Conservation (phyloP, 2,113 vertebrate genomes). For the Halcyon senegalensis region DNA sequence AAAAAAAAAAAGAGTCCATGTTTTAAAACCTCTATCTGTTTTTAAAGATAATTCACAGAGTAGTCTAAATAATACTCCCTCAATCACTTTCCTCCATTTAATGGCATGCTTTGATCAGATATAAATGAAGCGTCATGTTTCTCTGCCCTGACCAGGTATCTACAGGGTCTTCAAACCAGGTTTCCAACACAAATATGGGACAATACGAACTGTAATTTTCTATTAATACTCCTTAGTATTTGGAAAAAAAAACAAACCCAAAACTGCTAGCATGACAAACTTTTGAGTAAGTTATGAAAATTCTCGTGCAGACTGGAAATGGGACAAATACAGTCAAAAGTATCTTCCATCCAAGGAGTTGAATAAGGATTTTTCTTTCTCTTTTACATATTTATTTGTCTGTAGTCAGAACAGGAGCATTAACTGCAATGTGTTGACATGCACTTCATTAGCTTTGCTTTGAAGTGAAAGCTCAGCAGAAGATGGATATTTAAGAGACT, state of each 20-base stretch:
- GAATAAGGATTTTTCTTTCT: not conserved
- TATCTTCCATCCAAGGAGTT: not conserved
- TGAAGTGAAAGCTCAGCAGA: conserved; percentile 49
- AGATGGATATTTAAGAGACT: not conserved
- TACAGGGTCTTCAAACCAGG: not conserved
- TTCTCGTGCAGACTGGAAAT: not conserved
- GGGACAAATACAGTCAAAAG: not conserved
- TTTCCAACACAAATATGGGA: not conserved
- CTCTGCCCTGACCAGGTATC: not conserved
- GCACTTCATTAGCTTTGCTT: conserved; percentile 41
- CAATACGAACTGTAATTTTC: not conserved
- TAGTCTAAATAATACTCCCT: not conserved
- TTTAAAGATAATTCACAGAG: not conserved
- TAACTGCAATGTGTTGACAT: not conserved
- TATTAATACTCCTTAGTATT: not conserved
- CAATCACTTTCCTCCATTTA: not conserved
- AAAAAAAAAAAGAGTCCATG: not conserved
- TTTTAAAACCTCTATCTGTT: not conserved
- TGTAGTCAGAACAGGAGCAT: conserved; percentile 2
- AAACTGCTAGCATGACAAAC: not conserved
- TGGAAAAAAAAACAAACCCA: not conserved
- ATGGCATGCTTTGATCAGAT: not conserved
- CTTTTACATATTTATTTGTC: not conserved
- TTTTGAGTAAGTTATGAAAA: not conserved
- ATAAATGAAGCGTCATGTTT: not conserved